Conservation (phyloP, 2,888 invertebrate species). For the Molorchus minor region DNA sequence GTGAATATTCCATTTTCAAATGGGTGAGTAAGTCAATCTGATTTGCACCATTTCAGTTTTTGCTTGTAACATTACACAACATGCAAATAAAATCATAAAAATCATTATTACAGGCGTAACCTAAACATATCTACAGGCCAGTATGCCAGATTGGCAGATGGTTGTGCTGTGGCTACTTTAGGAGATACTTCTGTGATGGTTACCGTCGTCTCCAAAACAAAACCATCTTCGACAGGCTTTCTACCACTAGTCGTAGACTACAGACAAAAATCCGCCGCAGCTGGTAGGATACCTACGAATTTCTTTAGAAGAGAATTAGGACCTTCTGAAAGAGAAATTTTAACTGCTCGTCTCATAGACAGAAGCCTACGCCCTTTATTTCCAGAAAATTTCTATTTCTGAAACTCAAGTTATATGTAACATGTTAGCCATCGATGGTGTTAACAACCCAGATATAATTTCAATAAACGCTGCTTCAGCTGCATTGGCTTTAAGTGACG, state of each 20-base stretch:
- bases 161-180: slow-evolving; percentile 81
- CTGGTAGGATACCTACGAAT: slow-evolving; percentile 96
- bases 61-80: no score
- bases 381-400: slow-evolving; percentile 72
- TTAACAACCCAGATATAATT: slow-evolving; percentile 87
- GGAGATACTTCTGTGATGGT: slow-evolving; percentile 93
- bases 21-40: slow-evolving; percentile 65
- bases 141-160: slow-evolving; percentile 90
- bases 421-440: slow-evolving; percentile 88
- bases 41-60: no score
- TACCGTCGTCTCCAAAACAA: slow-evolving; percentile 84
- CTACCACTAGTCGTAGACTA: slow-evolving; percentile 90
- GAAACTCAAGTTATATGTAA: slow-evolving; percentile 84
- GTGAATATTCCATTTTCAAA: slow-evolving; percentile 67
- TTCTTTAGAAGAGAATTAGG: slow-evolving; percentile 89
- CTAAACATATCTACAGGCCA: slow-evolving; percentile 79
- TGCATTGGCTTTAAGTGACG: slow-evolving; percentile 89
- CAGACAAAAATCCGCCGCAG: slow-evolving; percentile 93
- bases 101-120: slow-evolving; percentile 64
- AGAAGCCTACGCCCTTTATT: slow-evolving; percentile 91
- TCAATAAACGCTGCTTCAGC: slow-evolving; percentile 96
- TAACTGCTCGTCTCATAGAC: slow-evolving; percentile 91
- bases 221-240: slow-evolving; percentile 71
- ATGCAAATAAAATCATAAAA: no score
- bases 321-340: slow-evolving; percentile 86